These are phyloP conservation scores for Rhea pennata DNA, from an alignment of 2,113 vertebrate genomes.

Conservation along the genomic window DNA sequence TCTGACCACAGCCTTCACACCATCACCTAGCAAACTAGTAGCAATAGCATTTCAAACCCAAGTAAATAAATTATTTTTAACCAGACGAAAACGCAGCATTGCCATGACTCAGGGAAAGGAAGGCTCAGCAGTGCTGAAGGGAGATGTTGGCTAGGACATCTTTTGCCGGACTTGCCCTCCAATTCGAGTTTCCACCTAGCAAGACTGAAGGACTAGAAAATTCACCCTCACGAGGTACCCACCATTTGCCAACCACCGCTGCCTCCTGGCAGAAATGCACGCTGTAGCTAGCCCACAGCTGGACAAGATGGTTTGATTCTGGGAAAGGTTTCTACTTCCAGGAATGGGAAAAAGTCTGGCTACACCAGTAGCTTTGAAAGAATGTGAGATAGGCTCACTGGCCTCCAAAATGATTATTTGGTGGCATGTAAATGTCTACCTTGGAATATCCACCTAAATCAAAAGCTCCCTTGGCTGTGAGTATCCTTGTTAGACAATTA, in stretches of 20 bases:
- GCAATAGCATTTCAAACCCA: background rate
- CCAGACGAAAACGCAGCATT: background rate
- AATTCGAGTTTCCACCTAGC: background rate
- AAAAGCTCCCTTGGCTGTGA: background rate
- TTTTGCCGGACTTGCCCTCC: background rate
- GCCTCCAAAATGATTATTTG: background rate
- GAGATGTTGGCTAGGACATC: background rate
- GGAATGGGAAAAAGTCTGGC: background rate
- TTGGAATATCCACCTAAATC: fast-evolving
- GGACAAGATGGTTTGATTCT: background rate
- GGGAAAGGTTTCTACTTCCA: background rate
- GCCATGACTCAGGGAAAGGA: background rate
- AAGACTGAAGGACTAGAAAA: background rate
- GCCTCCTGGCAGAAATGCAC: background rate
- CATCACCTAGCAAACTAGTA: background rate
- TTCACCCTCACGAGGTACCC: background rate
- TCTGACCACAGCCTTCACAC: background rate
- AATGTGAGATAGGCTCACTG: background rate
- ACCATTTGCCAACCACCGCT: background rate
- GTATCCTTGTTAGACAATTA: background rate
- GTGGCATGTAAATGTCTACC: background rate
- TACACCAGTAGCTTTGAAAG: background rate
- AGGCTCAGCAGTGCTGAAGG: background rate
- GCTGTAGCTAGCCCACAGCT: fast-evolving
- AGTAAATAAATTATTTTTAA: background rate